phyloP scores from a whole-genome alignment of 2,888 invertebrate genomes.

The Mimumesa dahlbomi region DNA sequence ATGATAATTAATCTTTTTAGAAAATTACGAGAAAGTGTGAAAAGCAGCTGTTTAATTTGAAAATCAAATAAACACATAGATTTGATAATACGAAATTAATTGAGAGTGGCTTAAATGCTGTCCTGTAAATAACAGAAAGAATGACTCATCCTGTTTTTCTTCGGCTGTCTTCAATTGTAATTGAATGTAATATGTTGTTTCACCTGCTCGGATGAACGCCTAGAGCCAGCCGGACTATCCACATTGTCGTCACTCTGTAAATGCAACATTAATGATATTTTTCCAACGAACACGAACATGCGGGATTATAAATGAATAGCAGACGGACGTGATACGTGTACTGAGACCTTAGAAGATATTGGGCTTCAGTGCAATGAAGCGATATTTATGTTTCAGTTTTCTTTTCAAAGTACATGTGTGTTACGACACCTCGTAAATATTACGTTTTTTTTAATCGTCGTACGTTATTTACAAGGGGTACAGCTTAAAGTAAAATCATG shows the following conservation, averaged over 20 bases:
- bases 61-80: no score
- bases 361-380: constrained; percentile 17
- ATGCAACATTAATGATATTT: constrained; percentile 57
- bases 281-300: constrained; percentile 6
- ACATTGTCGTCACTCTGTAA: constrained; percentile 85
- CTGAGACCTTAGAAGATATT: background rate
- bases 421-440: background rate
- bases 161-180: no score
- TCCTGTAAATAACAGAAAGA: no score
- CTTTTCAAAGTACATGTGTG: background rate
- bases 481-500: constrained; percentile 18
- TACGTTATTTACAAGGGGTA: background rate
- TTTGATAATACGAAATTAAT: no score
- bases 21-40: background rate
- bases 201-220: constrained; percentile 78
- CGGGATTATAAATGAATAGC: background rate
- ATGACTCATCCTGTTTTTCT: no score
- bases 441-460: constrained; percentile 2
- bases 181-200: no score
- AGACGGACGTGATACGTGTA: background rate
- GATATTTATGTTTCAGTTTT: constrained; percentile 22
- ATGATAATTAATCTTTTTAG: no score
- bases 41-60: constrained; percentile 1
- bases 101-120: no score
- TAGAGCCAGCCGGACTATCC: constrained; percentile 81